Evolutionary conservation across 1,140 invertebrate genomes (phyloP).

Genomic region (Microplitis demolitor): DNA sequence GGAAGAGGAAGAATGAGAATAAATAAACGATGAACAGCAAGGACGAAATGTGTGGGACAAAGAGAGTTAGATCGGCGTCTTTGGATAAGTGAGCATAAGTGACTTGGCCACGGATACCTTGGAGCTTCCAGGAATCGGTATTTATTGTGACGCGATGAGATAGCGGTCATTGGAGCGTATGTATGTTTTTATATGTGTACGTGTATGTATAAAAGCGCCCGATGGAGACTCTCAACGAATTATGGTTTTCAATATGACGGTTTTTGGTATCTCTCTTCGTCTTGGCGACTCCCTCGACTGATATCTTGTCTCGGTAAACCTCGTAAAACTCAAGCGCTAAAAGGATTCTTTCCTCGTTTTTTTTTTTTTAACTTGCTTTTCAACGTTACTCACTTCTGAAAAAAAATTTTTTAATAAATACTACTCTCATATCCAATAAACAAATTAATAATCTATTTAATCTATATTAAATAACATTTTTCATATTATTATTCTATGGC

Average conservation of each 20-base stretch:
- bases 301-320: constrained; percentile 44
- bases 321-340: constrained; percentile 50
- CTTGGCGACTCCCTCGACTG: constrained; percentile 17
- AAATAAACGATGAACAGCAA: background rate
- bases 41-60: background rate
- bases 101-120: constrained; percentile 47
- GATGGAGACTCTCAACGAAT: constrained; percentile 47
- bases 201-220: constrained; percentile 5
- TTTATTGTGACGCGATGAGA: constrained; percentile 62
- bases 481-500: too few relatives aligned
- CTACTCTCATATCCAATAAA: background rate
- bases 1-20: constrained; percentile 15
- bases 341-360: constrained; percentile 41
- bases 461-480: too few relatives aligned
- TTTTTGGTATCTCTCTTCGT: constrained; percentile 14
- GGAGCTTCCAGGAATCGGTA: constrained; percentile 60
- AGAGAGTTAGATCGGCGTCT: background rate
- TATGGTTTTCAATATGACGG: constrained; percentile 60
- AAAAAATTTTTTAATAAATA: background rate
- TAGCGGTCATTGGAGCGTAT: constrained; percentile 43
- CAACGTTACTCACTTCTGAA: constrained; percentile 3
- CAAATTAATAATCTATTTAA: too few relatives aligned
- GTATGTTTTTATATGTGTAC: background rate
- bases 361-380: constrained; percentile 2
- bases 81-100: constrained; percentile 56